These are phyloP conservation scores for Forbesichthys papilliferus DNA, from an alignment of 2,113 vertebrate genomes.

Conservation along the genomic window DNA sequence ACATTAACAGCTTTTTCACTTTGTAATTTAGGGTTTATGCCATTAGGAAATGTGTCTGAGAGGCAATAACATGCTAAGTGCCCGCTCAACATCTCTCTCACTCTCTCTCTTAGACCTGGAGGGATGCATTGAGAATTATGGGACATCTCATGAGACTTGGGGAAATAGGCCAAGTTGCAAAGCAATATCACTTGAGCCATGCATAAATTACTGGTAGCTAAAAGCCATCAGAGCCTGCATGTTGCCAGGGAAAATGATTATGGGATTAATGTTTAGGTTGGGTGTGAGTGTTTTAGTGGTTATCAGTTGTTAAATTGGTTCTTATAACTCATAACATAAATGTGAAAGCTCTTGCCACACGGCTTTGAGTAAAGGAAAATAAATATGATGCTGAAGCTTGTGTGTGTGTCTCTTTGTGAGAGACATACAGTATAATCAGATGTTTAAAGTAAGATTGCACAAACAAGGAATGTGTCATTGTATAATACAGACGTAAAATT, in stretches of 20 bases:
- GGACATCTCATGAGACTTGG: conserved; percentile 29
- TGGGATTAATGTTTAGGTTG: conserved; percentile 37
- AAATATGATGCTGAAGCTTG: too few relatives aligned
- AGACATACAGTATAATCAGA: too few relatives aligned
- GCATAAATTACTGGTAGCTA: conserved; percentile 49
- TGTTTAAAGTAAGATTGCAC: too few relatives aligned
- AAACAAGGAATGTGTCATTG: too few relatives aligned
- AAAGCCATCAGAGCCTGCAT: conserved; percentile 15
- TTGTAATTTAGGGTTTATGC: conserved; percentile 49
- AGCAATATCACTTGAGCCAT: conserved; percentile 29
- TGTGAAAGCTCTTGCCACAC: conserved; percentile 31
- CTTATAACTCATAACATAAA: conserved; percentile 41
- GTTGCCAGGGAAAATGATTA: conserved; percentile 43
- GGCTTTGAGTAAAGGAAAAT: background rate
- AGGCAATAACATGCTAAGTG: conserved; percentile 55
- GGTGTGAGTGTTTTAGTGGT: conserved; percentile 32
- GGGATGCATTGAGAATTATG: conserved; percentile 39
- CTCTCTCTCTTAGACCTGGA: background rate
- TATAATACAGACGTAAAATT: too few relatives aligned
- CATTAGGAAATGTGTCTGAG: conserved; percentile 41
- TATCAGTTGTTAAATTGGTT: conserved; percentile 33
- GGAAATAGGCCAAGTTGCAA: conserved; percentile 33
- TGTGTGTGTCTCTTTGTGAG: too few relatives aligned
- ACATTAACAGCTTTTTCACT: conserved; percentile 53
- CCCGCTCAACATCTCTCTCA: conserved; percentile 25